Conservation (phyloP, 2,797 vertebrate species). For the Cottoperca gobio region DNA sequence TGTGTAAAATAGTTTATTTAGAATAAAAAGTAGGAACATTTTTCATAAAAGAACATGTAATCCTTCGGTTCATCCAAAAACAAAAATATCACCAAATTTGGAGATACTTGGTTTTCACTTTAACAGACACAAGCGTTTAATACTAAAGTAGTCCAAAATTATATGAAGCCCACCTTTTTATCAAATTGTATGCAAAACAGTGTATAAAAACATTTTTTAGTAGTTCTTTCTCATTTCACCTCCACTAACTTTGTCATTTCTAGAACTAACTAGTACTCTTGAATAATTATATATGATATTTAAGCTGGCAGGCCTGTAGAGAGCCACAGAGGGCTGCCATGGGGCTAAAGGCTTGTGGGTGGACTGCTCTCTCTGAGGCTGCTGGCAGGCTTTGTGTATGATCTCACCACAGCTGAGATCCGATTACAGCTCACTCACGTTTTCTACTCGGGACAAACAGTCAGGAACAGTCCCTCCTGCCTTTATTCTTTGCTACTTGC, state of each 20-base stretch:
- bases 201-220: background rate
- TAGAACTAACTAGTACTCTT: conserved; percentile 26
- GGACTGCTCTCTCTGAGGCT: conserved; percentile 62
- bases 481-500: conserved; percentile 26
- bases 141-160: background rate
- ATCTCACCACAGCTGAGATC: conserved; percentile 80
- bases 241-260: conserved; percentile 20
- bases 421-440: conserved; percentile 80
- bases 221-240: conserved; percentile 6
- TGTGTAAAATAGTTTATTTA: background rate
- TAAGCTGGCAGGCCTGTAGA: conserved; percentile 43
- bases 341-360: conserved; percentile 63
- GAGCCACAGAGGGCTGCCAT: conserved; percentile 44
- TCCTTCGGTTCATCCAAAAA: background rate
- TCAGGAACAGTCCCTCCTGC: conserved; percentile 56
- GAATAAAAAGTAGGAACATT: background rate
- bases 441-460: conserved; percentile 69
- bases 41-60: background rate
- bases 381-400: conserved; percentile 76
- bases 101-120: background rate
- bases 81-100: background rate
- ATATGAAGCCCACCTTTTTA: background rate
- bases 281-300: conserved; percentile 37
- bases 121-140: background rate
- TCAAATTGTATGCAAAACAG: background rate